Percentiles rank a stretch among this genome's conserved stretches.
Evolutionary conservation across 37 sponge, comb jelly and placozoan genomes (phyloP).

Genomic region (Bolinopsis microptera): DNA sequence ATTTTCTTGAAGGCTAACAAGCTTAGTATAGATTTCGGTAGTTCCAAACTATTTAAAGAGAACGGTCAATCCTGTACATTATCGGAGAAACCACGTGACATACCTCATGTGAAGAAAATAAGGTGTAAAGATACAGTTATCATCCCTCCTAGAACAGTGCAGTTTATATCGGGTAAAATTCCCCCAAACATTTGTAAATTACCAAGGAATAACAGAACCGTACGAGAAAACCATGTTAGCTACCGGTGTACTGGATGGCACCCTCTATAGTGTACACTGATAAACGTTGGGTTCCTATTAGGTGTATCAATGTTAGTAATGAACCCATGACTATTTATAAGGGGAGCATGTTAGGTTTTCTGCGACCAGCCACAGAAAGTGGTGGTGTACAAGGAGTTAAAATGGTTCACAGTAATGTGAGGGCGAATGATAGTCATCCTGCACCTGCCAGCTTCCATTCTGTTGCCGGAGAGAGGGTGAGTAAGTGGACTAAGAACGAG

Average conservation of each 20-base stretch:
- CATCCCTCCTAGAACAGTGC: background rate
- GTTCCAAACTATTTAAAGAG: background rate
- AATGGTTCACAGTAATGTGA: background rate
- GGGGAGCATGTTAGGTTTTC: background rate
- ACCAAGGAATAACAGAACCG: background rate
- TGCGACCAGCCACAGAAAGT: background rate
- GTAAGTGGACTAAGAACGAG: background rate
- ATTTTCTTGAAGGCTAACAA: background rate
- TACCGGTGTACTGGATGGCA: background rate
- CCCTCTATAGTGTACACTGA: background rate
- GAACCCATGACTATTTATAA: background rate
- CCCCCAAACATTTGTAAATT: background rate
- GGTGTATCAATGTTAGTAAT: background rate
- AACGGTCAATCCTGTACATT: background rate
- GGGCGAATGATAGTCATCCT: too few species aligned
- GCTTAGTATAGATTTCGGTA: background rate
- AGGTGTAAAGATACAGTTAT: background rate
- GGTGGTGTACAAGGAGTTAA: background rate
- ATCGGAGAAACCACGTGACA: too few species aligned
- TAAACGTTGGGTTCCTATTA: background rate
- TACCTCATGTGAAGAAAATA: background rate
- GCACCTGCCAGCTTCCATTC: background rate
- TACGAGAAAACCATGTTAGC: background rate
- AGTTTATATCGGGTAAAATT: background rate
- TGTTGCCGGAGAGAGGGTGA: background rate